Conservation (phyloP, 2,797 vertebrate species). For the Hemibagrus guttatus region DNA sequence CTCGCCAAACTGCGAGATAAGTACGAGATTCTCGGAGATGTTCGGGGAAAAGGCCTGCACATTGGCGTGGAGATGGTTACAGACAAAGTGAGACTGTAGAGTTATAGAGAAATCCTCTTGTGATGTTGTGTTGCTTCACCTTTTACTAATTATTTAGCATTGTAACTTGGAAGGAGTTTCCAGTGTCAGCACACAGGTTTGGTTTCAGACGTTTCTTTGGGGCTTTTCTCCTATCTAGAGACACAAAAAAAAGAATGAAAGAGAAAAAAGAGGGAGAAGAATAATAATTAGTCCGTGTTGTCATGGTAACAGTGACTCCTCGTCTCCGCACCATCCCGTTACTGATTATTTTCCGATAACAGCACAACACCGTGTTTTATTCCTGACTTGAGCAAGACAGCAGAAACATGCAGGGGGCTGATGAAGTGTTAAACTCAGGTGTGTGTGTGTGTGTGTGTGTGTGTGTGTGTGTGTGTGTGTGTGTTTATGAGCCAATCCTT, state of each 20-base stretch:
- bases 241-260: not conserved
- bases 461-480: slow-evolving; percentile 3
- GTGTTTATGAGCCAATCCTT: slow-evolving; percentile 47
- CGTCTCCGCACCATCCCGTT: not conserved
- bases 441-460: not conserved
- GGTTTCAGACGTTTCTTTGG: no score
- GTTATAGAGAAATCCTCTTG: no score
- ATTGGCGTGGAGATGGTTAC: slow-evolving; percentile 94
- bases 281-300: not conserved
- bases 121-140: not conserved
- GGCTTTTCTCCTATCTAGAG: no score
- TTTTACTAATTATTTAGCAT: slow-evolving; percentile 1
- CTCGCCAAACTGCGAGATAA: slow-evolving; percentile 86
- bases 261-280: not conserved
- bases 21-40: slow-evolving; percentile 89
- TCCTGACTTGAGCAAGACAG: not conserved
- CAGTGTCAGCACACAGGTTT: not conserved
- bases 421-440: not conserved
- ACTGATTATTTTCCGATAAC: not conserved
- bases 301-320: not conserved
- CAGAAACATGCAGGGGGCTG: not conserved
- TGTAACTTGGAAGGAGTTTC: not conserved
- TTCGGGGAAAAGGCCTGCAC: slow-evolving; percentile 93
- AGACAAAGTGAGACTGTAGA: slow-evolving; percentile 80
- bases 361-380: not conserved